These are phyloP conservation scores for Coracopsis vasa DNA, from an alignment of 2,113 vertebrate genomes.

Conservation along the genomic window DNA sequence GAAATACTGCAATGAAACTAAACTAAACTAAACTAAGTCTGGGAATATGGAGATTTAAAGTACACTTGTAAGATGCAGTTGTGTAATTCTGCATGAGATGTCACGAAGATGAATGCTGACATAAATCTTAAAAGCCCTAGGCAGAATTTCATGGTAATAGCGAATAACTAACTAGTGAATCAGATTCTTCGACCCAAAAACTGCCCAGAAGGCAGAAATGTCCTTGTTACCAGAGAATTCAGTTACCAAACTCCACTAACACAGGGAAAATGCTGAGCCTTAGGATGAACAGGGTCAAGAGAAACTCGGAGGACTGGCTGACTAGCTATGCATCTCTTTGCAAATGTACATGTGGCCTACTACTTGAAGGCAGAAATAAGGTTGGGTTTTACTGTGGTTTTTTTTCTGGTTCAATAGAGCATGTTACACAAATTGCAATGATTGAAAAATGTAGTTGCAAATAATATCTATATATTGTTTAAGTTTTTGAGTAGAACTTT, in stretches of 20 bases:
- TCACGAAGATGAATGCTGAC: conserved; percentile 8
- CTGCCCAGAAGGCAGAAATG: conserved; percentile 37
- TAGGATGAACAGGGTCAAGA: neutral
- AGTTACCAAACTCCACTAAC: neutral
- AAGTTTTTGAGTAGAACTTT: neutral
- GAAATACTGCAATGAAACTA: neutral
- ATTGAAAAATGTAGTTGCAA: neutral
- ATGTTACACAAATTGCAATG: neutral
- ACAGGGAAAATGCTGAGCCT: neutral
- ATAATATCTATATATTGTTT: neutral
- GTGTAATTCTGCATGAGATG: neutral
- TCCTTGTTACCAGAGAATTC: neutral
- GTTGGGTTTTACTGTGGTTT: neutral
- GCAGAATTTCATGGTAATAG: conserved; percentile 38
- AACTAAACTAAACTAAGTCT: neutral
- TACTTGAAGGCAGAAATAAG: neutral
- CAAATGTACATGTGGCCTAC: neutral
- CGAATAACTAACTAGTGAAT: conserved; percentile 17
- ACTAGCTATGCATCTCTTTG: neutral
- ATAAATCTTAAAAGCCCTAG: conserved; percentile 30
- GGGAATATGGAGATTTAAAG: neutral
- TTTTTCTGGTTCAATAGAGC: neutral
- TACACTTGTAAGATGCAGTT: neutral
- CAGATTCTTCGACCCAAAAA: neutral
- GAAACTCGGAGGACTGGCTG: neutral